These are phyloP conservation scores for Cyrtorhinus lividipennis DNA, from an alignment of 1,140 invertebrate species.

Conservation along the genomic window DNA sequence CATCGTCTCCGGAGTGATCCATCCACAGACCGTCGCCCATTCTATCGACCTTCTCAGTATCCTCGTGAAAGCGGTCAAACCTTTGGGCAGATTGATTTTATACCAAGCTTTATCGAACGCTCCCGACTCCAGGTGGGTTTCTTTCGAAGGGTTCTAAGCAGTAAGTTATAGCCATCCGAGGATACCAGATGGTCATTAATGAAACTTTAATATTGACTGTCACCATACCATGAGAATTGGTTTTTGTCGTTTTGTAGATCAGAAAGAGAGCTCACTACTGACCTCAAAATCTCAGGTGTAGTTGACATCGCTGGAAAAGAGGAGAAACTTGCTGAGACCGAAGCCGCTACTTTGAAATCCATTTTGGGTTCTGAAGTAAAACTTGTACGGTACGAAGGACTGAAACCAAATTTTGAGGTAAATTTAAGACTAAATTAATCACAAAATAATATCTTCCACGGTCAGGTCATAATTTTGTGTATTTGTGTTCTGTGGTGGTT, in stretches of 20 bases:
- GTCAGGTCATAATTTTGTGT: neutral
- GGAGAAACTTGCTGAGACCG: conserved; percentile 14
- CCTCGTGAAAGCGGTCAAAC: conserved; percentile 40
- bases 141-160: no score
- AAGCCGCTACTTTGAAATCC: neutral
- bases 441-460: no score
- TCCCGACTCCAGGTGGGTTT: no score
- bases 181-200: no score
- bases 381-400: conserved; percentile 14
- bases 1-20: conserved; percentile 38
- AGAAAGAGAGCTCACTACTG: neutral
- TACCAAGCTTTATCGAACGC: no score
- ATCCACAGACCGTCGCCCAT: conserved; percentile 31
- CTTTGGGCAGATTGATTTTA: conserved; percentile 34
- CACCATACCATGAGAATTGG: no score
- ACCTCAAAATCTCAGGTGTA: conserved; percentile 48
- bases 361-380: conserved; percentile 10
- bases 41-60: conserved; percentile 36
- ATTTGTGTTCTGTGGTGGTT: neutral
- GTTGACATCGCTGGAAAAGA: conserved; percentile 33
- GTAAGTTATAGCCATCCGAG: no score
- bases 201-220: no score
- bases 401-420: conserved; percentile 23
- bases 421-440: no score
- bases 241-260: no score